phyloP scores from a whole-genome alignment of 2,113 vertebrate genomes.

The Calidris pygmaea region DNA sequence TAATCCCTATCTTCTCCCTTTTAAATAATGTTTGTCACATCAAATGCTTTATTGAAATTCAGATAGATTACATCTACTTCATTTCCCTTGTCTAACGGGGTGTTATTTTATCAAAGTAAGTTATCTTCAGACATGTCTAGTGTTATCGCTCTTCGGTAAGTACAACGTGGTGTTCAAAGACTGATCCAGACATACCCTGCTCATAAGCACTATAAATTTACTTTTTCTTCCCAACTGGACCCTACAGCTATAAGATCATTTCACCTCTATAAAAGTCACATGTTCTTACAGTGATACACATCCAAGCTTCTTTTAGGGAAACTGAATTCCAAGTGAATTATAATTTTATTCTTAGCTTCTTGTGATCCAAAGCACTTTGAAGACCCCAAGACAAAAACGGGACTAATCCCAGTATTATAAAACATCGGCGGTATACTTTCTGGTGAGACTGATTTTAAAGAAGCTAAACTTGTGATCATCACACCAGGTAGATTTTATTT shows the following conservation, averaged over 20 bases:
- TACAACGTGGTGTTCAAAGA: not conserved
- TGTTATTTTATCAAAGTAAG: conserved; percentile 19
- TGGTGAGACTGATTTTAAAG: not conserved
- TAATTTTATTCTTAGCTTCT: not conserved
- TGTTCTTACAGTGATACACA: not conserved
- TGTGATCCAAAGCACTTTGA: not conserved
- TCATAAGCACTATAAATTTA: not conserved
- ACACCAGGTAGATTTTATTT: not conserved
- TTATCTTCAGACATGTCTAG: not conserved
- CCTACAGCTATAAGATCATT: not conserved
- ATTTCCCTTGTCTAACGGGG: not conserved
- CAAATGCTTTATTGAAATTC: not conserved
- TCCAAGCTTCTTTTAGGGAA: not conserved
- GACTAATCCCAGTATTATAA: not conserved
- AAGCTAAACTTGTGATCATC: not conserved
- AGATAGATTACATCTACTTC: not conserved
- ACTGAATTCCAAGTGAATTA: not conserved
- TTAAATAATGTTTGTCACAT: not conserved
- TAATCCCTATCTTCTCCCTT: not conserved
- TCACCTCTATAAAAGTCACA: not conserved
- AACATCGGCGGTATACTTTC: not conserved
- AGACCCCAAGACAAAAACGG: not conserved
- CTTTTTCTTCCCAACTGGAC: not conserved
- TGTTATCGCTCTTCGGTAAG: not conserved
- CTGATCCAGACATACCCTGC: not conserved